Conservation (phyloP, 1,140 invertebrate genomes). For the Ganaspis sp. region DNA sequence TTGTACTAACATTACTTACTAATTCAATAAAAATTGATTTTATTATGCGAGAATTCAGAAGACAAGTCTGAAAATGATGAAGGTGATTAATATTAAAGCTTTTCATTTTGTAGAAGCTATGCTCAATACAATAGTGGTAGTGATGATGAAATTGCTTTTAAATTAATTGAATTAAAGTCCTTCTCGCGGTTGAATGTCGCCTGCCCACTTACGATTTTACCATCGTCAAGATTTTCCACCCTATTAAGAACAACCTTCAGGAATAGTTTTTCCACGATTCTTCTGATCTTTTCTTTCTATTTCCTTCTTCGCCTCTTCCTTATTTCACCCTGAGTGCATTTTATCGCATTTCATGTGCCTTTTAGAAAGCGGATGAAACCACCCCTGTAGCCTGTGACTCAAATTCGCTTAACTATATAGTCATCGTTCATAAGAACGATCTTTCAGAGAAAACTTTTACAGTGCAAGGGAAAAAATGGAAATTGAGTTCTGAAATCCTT, state of each 20-base stretch:
- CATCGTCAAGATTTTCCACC: conserved; percentile 45
- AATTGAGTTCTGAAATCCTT: conserved; percentile 2
- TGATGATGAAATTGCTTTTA: background rate
- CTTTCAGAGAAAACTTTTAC: background rate
- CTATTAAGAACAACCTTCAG: conserved; percentile 39
- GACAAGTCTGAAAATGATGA: background rate
- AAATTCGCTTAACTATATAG: conserved; percentile 17
- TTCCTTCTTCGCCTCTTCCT: background rate
- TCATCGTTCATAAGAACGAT: background rate
- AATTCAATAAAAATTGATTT: too few relatives aligned
- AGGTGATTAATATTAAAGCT: background rate
- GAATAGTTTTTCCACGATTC: conserved; percentile 9
- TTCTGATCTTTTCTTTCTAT: background rate
- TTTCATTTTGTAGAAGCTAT: background rate
- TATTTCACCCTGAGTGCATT: background rate
- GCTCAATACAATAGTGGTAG: background rate
- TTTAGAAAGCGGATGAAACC: background rate
- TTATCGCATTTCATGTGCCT: conserved; percentile 22
- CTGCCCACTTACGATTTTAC: conserved; percentile 1
- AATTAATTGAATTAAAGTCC: conserved; percentile 50
- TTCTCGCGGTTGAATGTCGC: conserved; percentile 21
- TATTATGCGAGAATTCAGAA: background rate
- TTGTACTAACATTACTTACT: too few relatives aligned
- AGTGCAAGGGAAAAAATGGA: background rate
- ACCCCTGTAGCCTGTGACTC: background rate